Percentiles rank a stretch among this genome's conserved stretches.
Evolutionary conservation across 1,140 invertebrate species (phyloP).

Genomic region (Saccostrea glomerata): DNA sequence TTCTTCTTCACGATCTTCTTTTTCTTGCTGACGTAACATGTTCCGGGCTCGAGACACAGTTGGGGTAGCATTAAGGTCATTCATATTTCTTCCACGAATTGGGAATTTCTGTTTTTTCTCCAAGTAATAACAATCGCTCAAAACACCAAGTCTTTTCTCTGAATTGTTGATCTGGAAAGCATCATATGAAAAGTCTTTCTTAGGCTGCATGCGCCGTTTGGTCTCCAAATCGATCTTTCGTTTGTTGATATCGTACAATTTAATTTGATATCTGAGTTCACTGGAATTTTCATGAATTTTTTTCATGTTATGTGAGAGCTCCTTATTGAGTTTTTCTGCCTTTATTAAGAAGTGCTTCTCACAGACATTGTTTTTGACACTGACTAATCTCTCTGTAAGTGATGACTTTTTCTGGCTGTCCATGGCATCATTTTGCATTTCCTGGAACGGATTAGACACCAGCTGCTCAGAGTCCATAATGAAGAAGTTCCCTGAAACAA

Average conservation of each 20-base stretch:
- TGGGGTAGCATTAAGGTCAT: conserved; percentile 67
- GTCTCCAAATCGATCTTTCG: conserved; percentile 69
- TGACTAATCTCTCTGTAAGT: conserved; percentile 69
- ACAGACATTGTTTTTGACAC: conserved; percentile 73
- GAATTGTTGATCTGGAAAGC: conserved; percentile 68
- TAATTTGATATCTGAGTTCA: conserved; percentile 71
- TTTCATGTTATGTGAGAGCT: conserved; percentile 64
- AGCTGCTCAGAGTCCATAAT: conserved; percentile 76
- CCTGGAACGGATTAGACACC: conserved; percentile 70
- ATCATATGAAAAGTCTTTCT: conserved; percentile 71
- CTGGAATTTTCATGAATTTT: conserved; percentile 68
- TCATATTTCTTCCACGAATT: conserved; percentile 60
- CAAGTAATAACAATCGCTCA: conserved; percentile 68
- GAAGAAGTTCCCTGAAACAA: conserved; percentile 73
- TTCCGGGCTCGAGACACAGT: conserved; percentile 68
- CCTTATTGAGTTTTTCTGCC: conserved; percentile 62
- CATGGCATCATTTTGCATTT: conserved; percentile 67
- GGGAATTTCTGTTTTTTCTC: conserved; percentile 70
- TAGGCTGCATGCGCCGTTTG: conserved; percentile 68
- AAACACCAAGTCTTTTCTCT: conserved; percentile 67
- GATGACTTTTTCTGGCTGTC: conserved; percentile 64
- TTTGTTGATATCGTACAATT: conserved; percentile 72
- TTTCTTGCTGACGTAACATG: conserved; percentile 56
- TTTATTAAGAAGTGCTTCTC: conserved; percentile 69
- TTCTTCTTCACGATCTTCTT: conserved; percentile 59